These are phyloP conservation scores for Thumatha senex DNA, from an alignment of 2,888 invertebrate genomes.

Conservation along the genomic window DNA sequence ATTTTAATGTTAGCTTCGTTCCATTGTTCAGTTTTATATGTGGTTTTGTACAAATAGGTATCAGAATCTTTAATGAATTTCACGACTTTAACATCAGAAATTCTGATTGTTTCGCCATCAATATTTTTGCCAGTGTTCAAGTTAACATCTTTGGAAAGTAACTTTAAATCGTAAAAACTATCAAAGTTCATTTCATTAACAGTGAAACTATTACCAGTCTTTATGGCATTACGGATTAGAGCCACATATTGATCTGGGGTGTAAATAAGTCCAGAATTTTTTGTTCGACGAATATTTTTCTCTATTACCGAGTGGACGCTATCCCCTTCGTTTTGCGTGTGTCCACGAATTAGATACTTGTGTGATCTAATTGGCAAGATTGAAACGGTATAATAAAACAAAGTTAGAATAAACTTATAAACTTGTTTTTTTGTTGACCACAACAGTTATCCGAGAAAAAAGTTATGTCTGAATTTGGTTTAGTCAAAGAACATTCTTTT, in stretches of 20 bases:
- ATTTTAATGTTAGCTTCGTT: slow-evolving; percentile 17
- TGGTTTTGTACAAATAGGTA: no score
- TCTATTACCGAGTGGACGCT: slow-evolving; percentile 28
- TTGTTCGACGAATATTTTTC: slow-evolving; percentile 19
- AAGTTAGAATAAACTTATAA: slow-evolving; percentile 16
- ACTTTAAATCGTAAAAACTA: slow-evolving; percentile 20
- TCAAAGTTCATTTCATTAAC: slow-evolving; percentile 17
- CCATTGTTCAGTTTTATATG: slow-evolving; percentile 18
- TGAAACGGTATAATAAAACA: slow-evolving; percentile 26
- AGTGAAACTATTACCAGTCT: slow-evolving; percentile 16
- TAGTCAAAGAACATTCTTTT: slow-evolving; percentile 13
- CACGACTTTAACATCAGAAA: slow-evolving; percentile 18
- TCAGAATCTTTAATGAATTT: slow-evolving; percentile 22
- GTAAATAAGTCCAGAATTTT: slow-evolving; percentile 24
- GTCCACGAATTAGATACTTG: slow-evolving; percentile 19
- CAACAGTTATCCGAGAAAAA: slow-evolving; percentile 29
- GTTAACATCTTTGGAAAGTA: slow-evolving; percentile 12
- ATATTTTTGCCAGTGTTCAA: slow-evolving; percentile 14
- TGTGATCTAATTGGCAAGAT: slow-evolving; percentile 21
- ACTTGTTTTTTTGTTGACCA: slow-evolving; percentile 32
- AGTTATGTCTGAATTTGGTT: slow-evolving; percentile 21
- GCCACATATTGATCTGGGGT: slow-evolving; percentile 15
- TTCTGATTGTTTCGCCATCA: slow-evolving; percentile 14
- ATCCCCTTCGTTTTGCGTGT: slow-evolving; percentile 32
- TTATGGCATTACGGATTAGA: slow-evolving; percentile 19